A percentile compares a stretch with the other conserved stretches of the same genome.
phyloP scores from a whole-genome alignment of 2,888 invertebrate species.

The Mycalesis mineus region DNA sequence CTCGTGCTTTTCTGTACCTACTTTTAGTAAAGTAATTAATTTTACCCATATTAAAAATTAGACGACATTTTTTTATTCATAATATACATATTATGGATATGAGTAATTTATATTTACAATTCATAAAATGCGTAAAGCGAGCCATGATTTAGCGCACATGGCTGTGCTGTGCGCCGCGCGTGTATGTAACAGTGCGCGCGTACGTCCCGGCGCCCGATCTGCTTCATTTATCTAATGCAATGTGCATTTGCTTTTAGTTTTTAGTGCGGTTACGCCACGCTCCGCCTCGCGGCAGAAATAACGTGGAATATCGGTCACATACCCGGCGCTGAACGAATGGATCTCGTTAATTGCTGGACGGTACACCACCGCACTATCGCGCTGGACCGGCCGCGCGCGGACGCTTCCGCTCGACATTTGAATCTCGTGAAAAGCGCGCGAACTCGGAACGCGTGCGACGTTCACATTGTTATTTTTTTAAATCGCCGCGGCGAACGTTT shows the following conservation, averaged over 20 bases:
- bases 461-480: conserved; percentile 32
- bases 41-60: too few relatives aligned
- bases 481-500: conserved; percentile 5
- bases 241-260: conserved; percentile 71
- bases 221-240: conserved; percentile 69
- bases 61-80: too few relatives aligned
- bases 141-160: conserved; percentile 20
- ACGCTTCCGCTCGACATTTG: conserved; percentile 55
- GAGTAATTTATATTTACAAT: too few relatives aligned
- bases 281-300: conserved; percentile 67
- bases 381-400: conserved; percentile 64
- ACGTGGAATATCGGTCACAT: conserved; percentile 76
- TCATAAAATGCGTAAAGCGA: conserved; percentile 9
- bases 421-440: conserved; percentile 54
- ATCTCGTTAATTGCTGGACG: conserved; percentile 64
- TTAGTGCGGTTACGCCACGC: conserved; percentile 71
- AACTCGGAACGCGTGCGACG: conserved; percentile 39
- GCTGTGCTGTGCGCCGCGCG: conserved; percentile 3
- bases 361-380: conserved; percentile 58
- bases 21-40: too few relatives aligned
- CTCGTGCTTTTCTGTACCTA: too few relatives aligned
- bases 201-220: conserved; percentile 41
- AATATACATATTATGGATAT: too few relatives aligned
- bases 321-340: conserved; percentile 61
- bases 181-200: background rate